Percentiles rank a stretch among this genome's conserved stretches.
These are phyloP conservation scores for Iguana delicatissima DNA, from an alignment of 2,797 vertebrate species.

Conservation along the genomic window DNA sequence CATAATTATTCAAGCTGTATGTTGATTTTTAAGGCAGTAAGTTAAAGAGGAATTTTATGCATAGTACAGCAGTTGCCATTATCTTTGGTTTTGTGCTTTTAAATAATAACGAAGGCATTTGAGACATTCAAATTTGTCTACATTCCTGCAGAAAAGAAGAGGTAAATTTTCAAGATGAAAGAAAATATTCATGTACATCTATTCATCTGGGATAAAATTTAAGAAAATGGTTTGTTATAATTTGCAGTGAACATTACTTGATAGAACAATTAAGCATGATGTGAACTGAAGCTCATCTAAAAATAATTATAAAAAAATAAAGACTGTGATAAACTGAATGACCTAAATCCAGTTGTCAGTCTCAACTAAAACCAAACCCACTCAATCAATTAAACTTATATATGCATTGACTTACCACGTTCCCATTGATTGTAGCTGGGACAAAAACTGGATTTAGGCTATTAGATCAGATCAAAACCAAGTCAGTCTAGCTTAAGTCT, in stretches of 20 bases:
- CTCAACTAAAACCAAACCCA: too few relatives aligned
- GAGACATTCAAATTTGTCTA: conserved; percentile 48
- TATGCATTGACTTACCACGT: too few relatives aligned
- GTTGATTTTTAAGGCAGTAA: conserved; percentile 14
- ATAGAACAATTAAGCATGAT: conserved; percentile 19
- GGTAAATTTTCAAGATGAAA: conserved; percentile 52
- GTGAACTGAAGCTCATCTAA: conserved; percentile 43
- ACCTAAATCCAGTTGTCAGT: background rate
- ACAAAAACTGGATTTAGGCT: background rate
- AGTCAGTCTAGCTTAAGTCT: background rate
- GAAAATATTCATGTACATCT: conserved; percentile 56
- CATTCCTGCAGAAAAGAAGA: conserved; percentile 55
- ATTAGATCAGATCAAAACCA: background rate
- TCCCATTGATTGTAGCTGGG: too few relatives aligned
- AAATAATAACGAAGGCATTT: conserved; percentile 60
- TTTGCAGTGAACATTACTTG: conserved; percentile 39
- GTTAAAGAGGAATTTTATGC: background rate
- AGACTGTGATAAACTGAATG: conserved; percentile 23
- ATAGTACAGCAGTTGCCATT: conserved; percentile 9
- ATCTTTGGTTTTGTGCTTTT: conserved; percentile 29
- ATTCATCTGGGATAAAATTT: conserved; percentile 37
- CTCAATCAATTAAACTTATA: too few relatives aligned
- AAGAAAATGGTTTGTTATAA: conserved; percentile 9
- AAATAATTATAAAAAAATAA: conserved; percentile 47
- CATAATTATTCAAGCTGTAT: conserved; percentile 48